These are phyloP conservation scores for Sakesphorus luctuosus DNA, from an alignment of 2,113 vertebrate species.

Conservation along the genomic window DNA sequence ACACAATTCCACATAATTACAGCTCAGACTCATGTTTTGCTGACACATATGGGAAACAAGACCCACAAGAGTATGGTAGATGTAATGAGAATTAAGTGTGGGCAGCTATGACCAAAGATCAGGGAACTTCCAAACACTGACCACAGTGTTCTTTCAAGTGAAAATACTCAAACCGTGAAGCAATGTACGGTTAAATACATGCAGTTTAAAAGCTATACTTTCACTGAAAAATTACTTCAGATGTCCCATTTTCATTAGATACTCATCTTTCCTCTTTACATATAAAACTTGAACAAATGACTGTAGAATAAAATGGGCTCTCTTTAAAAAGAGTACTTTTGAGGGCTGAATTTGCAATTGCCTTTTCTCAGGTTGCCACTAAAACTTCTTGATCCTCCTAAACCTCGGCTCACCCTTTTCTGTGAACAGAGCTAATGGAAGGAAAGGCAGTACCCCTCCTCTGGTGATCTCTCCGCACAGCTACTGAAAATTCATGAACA, in stretches of 20 bases:
- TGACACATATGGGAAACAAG: not conserved
- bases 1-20: not conserved
- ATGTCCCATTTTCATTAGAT: not conserved
- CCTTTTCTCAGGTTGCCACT: not conserved
- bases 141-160: not conserved
- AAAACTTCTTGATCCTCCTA: not conserved
- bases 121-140: not conserved
- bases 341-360: not conserved
- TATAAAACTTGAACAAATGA: not conserved
- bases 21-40: not conserved
- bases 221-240: not conserved
- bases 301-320: not conserved
- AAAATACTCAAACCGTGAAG: not conserved
- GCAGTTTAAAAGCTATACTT: not conserved
- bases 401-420: not conserved
- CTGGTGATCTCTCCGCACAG: not conserved
- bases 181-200: not conserved
- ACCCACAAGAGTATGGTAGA: not conserved
- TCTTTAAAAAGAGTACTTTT: not conserved
- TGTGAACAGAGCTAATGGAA: not conserved
- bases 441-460: not conserved
- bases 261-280: not conserved
- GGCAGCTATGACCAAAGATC: not conserved
- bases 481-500: not conserved
- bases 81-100: not conserved